phyloP scores from a whole-genome alignment of 2,888 invertebrate species.

The Leptura quadrifasciata region DNA sequence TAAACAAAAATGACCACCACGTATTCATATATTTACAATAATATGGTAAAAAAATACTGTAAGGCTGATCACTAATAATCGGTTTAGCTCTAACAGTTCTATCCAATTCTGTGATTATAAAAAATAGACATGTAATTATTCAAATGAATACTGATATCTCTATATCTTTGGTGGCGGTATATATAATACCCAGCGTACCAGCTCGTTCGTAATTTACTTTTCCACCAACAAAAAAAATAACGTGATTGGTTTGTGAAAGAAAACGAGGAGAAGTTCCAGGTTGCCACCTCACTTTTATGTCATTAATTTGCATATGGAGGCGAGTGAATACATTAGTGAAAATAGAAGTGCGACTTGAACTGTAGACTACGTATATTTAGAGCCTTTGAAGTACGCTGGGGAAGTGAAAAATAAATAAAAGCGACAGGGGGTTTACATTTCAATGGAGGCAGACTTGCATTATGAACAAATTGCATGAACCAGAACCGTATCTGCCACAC shows the following conservation, averaged over 20 bases:
- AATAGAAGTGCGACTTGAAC: constrained; percentile 31
- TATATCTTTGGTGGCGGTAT: too few relatives aligned
- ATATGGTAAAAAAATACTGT: too few relatives aligned
- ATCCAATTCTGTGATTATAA: too few relatives aligned
- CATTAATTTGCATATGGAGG: constrained; percentile 44
- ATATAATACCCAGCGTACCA: not conserved
- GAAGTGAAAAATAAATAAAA: constrained; percentile 40
- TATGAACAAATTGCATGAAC: constrained; percentile 35
- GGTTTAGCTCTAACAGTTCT: too few relatives aligned
- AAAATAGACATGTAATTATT: too few relatives aligned
- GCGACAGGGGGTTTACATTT: constrained; percentile 29
- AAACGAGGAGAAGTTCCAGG: constrained; percentile 21
- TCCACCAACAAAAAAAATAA: not conserved
- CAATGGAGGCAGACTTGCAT: constrained; percentile 24
- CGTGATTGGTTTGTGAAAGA: constrained; percentile 13
- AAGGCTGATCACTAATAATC: too few relatives aligned
- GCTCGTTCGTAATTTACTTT: constrained; percentile 1
- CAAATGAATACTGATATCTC: too few relatives aligned
- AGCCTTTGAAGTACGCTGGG: constrained; percentile 29
- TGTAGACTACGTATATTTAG: constrained; percentile 21
- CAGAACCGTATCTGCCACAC: constrained; percentile 9
- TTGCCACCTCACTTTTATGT: constrained; percentile 37
- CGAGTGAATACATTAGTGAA: constrained; percentile 42
- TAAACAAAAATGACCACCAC: too few relatives aligned
- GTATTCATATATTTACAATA: too few relatives aligned